phyloP scores from a whole-genome alignment of 1,140 invertebrate genomes.

The Pollicipes pollicipes region DNA sequence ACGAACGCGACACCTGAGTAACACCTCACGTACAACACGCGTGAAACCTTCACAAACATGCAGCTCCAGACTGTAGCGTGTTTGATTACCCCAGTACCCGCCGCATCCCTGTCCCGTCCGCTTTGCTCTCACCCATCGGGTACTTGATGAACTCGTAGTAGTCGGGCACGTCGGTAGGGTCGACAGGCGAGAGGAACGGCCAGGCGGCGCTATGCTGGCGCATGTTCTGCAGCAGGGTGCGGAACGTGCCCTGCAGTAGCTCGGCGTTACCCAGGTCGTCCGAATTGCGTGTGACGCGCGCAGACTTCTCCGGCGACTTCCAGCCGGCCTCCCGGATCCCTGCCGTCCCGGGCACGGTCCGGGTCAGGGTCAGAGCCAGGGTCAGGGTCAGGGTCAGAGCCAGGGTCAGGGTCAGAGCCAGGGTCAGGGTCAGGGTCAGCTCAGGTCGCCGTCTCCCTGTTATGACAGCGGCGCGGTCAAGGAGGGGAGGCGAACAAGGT shows the following conservation, averaged over 20 bases:
- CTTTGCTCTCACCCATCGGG: slow-evolving; percentile 94
- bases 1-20: too few relatives aligned
- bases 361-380: background rate
- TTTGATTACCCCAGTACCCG: too few relatives aligned
- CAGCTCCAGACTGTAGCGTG: too few relatives aligned
- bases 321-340: slow-evolving; percentile 30
- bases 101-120: too few relatives aligned
- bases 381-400: background rate
- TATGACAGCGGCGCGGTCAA: too few relatives aligned
- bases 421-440: too few relatives aligned
- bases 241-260: slow-evolving; percentile 46
- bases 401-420: too few relatives aligned
- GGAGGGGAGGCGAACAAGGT: too few relatives aligned
- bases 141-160: slow-evolving; percentile 97
- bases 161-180: slow-evolving; percentile 76
- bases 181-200: slow-evolving; percentile 88
- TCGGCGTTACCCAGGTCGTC: slow-evolving; percentile 55
- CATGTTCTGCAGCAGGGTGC: slow-evolving; percentile 55
- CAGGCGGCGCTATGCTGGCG: slow-evolving; percentile 52
- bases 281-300: slow-evolving; percentile 27
- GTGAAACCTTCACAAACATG: too few relatives aligned
- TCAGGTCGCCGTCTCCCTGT: too few relatives aligned
- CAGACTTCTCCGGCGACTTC: slow-evolving; percentile 26
- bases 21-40: too few relatives aligned
- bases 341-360: background rate